Conservation (phyloP, 2,797 vertebrate genomes). For the Pagetopsis macropterus region DNA sequence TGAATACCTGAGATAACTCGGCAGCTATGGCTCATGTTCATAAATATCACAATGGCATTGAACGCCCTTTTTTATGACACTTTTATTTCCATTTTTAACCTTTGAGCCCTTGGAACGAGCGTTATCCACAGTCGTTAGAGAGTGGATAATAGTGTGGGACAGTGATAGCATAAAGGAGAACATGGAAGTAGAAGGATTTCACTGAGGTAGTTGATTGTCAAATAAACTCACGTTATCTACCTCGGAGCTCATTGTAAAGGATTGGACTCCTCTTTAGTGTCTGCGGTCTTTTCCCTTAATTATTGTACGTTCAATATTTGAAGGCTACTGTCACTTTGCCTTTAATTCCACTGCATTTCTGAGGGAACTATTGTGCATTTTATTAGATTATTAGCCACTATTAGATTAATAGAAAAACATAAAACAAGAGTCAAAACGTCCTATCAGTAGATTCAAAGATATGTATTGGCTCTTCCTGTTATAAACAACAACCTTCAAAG, state of each 20-base stretch:
- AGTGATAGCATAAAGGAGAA: neutral
- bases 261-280: neutral
- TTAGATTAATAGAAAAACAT: neutral
- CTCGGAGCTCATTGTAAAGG: neutral
- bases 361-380: neutral
- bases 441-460: neutral
- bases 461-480: neutral
- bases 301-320: too few species aligned
- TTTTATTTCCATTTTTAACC: constrained; percentile 37
- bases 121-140: neutral
- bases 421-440: neutral
- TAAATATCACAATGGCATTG: constrained; percentile 15
- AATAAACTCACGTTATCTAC: neutral
- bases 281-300: neutral
- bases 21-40: constrained; percentile 2
- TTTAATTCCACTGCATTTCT: constrained; percentile 3
- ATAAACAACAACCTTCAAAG: neutral
- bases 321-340: neutral
- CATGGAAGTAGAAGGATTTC: neutral
- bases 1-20: constrained; percentile 5
- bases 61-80: constrained; percentile 32
- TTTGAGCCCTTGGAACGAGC: constrained; percentile 35
- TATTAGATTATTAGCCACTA: neutral
- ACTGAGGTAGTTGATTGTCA: neutral
- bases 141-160: neutral